phyloP scores from a whole-genome alignment of 2,113 vertebrate genomes.

The Petrocephalus microphthalmus region DNA sequence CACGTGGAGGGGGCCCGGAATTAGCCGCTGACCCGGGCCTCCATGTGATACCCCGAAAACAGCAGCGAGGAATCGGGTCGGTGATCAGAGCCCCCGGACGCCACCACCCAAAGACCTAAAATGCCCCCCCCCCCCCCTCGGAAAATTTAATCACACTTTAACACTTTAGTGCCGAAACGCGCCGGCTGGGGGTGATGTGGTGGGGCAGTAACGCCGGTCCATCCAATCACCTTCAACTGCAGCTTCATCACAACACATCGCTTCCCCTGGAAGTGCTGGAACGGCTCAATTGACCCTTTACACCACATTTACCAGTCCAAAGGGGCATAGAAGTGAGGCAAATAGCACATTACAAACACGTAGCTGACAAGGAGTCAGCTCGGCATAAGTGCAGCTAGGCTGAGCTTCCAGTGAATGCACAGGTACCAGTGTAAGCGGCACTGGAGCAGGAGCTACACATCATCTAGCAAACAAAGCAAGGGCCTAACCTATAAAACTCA shows the following conservation, averaged over 20 bases:
- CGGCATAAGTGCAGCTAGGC: too few species aligned
- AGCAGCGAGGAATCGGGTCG: neutral
- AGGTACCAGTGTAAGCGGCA: too few species aligned
- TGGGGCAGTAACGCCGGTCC: neutral
- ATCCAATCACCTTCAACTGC: neutral
- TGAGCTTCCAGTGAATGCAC: too few species aligned
- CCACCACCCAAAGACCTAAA: neutral
- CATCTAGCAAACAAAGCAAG: neutral
- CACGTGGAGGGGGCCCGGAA: conserved; percentile 9
- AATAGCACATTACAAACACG: neutral
- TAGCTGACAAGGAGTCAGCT: too few species aligned
- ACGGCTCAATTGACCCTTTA: neutral
- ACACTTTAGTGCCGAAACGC: neutral
- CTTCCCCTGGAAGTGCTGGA: neutral
- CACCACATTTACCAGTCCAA: neutral
- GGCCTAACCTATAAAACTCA: neutral
- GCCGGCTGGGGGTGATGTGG: too few species aligned
- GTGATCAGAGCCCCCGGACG: neutral
- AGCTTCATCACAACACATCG: neutral
- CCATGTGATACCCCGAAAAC: neutral
- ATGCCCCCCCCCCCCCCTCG: neutral
- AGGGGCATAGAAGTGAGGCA: too few species aligned
- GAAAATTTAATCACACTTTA: neutral
- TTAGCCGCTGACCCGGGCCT: neutral
- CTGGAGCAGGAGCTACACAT: too few species aligned